Percentiles rank a stretch among this genome's conserved stretches.
Evolutionary conservation across 35 echinoderm and acorn worm species (phyloP).

Genomic region (Lytechinus variegatus): DNA sequence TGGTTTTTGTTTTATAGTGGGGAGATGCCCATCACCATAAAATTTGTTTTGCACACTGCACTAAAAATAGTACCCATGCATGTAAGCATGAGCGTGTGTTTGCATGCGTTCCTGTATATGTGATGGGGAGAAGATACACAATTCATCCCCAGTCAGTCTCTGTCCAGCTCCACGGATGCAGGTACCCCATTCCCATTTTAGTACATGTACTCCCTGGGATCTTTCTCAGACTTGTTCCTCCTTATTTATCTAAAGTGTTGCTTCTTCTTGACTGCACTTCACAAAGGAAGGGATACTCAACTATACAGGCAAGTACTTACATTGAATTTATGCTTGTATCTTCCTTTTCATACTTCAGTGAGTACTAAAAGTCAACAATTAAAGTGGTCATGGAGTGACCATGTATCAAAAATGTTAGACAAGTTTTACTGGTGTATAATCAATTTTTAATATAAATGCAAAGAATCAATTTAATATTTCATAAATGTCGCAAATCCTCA

Average conservation of each 20-base stretch:
- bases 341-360: neutral
- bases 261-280: neutral
- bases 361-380: too few species aligned
- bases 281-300: neutral
- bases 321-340: neutral
- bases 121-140: neutral
- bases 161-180: neutral
- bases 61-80: neutral
- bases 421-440: too few species aligned
- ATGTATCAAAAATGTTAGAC: too few species aligned
- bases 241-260: neutral
- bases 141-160: neutral
- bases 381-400: too few species aligned
- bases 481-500: too few species aligned
- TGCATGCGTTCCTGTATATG: neutral
- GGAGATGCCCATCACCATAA: too few species aligned
- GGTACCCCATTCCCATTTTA: neutral
- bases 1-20: too few species aligned
- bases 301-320: neutral
- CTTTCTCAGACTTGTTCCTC: neutral
- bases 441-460: too few species aligned
- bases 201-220: neutral
- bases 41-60: neutral
- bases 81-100: neutral
- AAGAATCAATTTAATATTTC: too few species aligned